These are phyloP conservation scores for Synaphobranchus kaupii DNA, from an alignment of 2,797 vertebrate species.

Conservation along the genomic window DNA sequence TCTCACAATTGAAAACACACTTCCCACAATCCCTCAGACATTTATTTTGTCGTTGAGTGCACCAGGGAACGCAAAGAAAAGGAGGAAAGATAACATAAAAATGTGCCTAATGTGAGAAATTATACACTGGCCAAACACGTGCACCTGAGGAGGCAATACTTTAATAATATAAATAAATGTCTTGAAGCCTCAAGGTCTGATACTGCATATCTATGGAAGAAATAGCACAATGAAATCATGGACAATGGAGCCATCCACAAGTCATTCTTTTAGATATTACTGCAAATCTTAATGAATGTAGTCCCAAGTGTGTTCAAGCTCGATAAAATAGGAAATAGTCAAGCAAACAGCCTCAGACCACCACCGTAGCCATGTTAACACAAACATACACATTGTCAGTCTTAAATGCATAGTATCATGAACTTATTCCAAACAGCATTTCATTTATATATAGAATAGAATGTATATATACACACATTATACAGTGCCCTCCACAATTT, in stretches of 20 bases:
- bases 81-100: neutral
- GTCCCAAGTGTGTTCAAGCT: neutral
- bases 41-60: neutral
- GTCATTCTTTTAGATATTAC: neutral
- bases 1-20: neutral
- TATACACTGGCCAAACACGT: neutral
- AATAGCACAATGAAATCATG: neutral
- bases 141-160: neutral
- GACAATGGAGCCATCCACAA: neutral
- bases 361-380: neutral
- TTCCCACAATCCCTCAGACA: neutral
- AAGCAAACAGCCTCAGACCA: neutral
- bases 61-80: neutral
- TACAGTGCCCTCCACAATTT: no score
- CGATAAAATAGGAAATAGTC: neutral
- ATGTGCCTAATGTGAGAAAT: neutral
- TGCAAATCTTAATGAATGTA: neutral
- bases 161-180: constrained; percentile 1
- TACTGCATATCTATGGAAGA: neutral
- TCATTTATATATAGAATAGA: no score
- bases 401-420: neutral
- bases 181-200: neutral
- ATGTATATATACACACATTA: no score
- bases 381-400: neutral
- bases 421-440: neutral